Evolutionary conservation across 1,140 invertebrate genomes (phyloP), one percentile per base, ranked within the genome.

Genomic region (Tetramorium alpestre): DNA sequence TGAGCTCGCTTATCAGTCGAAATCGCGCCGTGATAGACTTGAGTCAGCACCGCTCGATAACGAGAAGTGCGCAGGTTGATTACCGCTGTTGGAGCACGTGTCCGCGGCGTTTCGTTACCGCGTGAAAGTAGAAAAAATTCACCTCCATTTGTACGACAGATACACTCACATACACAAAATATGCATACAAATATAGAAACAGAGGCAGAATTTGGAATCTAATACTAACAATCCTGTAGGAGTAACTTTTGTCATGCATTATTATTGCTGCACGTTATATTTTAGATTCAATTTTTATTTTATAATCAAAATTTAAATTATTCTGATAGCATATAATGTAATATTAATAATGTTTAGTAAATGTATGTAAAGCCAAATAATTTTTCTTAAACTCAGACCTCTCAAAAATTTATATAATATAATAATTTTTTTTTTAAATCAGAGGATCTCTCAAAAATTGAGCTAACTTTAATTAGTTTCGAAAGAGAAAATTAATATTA

Each of bases 41-140:
- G 70, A 33, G 22, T 41, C 13, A 38, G 47, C 73, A 76, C 11
- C 10, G 65, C 3, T 44, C 16, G 10, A 38, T 72, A 38, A 72
- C n/a, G 64, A 49, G 22, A 86, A 5, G 8, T 6, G 11, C n/a
- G 44, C 49, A 10, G 18, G 80, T 75, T 80, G 87, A 58, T 60
- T 33, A 78, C 75, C 81, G 56, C 65, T 85, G 73, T 25, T 41
- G 3, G 28, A 76, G 38, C 84, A 76, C 56, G 69, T 80, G 87
- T 67, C 60, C 38, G 4, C 18, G 58, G 18, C 51, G 64, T 28
- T 33, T 64, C 51, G 51, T 81, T 69, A 65, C 41, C 49, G 56
- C 22, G 88, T 78, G 88, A 89, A 90, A 90, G 88, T 84, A 54
- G 77, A 89, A 65, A 89, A 87, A 84, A 89, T 51, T 81, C n/a